These are phyloP conservation scores for Lissocephala sabroskyi DNA, from an alignment of 2,888 invertebrate genomes.

Conservation along the genomic window DNA sequence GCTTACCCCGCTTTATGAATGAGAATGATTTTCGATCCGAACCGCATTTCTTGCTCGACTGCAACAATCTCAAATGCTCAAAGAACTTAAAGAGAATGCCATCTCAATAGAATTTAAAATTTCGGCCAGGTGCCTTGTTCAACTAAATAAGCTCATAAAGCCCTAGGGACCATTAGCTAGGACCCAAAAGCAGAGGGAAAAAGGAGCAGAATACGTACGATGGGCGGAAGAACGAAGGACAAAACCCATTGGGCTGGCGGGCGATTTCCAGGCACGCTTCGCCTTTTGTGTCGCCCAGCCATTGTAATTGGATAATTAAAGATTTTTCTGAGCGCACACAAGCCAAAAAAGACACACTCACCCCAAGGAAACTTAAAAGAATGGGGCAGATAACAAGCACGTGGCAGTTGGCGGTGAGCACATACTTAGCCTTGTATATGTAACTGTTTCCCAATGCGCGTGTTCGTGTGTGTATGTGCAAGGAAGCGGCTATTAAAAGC, in stretches of 20 bases:
- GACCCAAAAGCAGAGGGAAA: too few species aligned
- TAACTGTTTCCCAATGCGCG: background rate
- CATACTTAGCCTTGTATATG: constrained; percentile 10
- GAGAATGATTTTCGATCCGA: too few species aligned
- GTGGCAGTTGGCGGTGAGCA: constrained; percentile 22
- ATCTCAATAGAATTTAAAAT: too few species aligned
- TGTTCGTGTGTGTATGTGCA: constrained; percentile 11
- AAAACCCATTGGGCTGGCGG: too few species aligned
- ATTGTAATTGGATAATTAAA: constrained; percentile 65
- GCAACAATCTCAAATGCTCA: too few species aligned
- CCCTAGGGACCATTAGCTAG: constrained; percentile 2
- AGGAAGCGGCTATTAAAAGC: constrained; percentile 56
- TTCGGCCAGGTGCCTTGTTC: too few species aligned
- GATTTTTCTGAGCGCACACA: constrained; percentile 48
- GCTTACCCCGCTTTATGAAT: too few species aligned
- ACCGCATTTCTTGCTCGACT: too few species aligned
- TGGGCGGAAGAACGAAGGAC: constrained; percentile 7
- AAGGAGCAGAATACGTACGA: constrained; percentile 31
- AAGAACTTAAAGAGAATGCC: too few species aligned
- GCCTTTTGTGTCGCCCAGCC: constrained; percentile 24
- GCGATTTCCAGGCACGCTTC: too few species aligned
- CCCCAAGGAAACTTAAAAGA: too few species aligned
- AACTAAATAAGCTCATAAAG: constrained; percentile 36
- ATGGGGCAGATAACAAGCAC: constrained; percentile 38
- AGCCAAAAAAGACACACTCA: constrained; percentile 13